Percentiles rank a stretch among this genome's conserved stretches.
Conservation (phyloP, 2,113 vertebrate species). For the Sorex araneus region DNA sequence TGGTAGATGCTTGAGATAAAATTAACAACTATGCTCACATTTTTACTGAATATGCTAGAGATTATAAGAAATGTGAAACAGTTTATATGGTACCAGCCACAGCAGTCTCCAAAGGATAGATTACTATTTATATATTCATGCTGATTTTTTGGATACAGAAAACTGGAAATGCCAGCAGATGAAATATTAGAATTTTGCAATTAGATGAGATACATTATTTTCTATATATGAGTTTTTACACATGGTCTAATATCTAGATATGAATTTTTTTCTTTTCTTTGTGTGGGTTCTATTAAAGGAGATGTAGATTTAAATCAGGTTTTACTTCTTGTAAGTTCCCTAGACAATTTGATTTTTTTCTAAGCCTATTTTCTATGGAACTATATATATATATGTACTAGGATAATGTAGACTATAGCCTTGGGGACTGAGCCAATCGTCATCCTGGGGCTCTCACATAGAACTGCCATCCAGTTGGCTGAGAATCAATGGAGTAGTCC, state of each 20-base stretch:
- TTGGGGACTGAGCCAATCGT: too few species aligned
- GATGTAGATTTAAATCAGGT: neutral
- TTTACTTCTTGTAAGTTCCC: neutral
- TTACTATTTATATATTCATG: too few species aligned
- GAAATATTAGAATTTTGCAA: neutral
- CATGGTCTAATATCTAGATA: neutral
- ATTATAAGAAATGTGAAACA: neutral
- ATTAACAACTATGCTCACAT: neutral
- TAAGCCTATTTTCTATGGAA: too few species aligned
- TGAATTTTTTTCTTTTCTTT: neutral
- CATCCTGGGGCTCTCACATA: too few species aligned
- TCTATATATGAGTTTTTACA: neutral
- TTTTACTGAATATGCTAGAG: neutral
- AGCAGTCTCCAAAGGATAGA: too few species aligned
- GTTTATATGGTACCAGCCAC: too few species aligned
- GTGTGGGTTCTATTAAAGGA: neutral
- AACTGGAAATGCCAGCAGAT: too few species aligned
- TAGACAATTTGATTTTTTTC: neutral
- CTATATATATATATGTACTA: too few species aligned
- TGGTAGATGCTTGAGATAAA: neutral
- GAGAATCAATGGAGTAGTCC: too few species aligned
- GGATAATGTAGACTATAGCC: too few species aligned
- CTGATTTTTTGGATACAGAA: too few species aligned
- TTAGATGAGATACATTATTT: neutral
- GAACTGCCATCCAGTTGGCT: too few species aligned